These are phyloP conservation scores for Nerophis ophidion DNA, from an alignment of 2,113 vertebrate species.

Conservation along the genomic window DNA sequence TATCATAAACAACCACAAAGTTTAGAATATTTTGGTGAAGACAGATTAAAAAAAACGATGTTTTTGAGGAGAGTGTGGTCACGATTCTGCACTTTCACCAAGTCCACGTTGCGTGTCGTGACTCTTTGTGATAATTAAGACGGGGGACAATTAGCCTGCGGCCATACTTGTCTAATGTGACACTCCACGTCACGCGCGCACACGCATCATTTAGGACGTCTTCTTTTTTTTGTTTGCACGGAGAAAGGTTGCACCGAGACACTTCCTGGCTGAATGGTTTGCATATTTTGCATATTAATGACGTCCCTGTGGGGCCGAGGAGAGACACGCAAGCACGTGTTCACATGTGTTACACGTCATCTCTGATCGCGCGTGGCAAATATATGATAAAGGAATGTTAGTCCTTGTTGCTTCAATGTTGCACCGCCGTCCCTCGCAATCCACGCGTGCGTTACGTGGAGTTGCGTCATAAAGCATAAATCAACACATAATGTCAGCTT, in stretches of 20 bases:
- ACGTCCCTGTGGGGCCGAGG: background rate
- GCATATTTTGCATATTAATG: background rate
- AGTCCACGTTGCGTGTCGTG: constrained; percentile 32
- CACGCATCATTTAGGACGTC: no score
- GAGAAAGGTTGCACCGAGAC: no score
- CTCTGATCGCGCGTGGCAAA: constrained; percentile 1
- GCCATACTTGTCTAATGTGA: constrained; percentile 16
- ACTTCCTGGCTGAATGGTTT: background rate
- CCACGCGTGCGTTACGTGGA: constrained; percentile 15
- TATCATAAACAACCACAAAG: no score
- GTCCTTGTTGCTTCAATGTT: background rate
- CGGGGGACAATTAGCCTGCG: constrained; percentile 31
- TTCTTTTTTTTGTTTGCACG: no score
- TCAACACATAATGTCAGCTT: background rate
- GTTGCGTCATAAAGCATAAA: constrained; percentile 23
- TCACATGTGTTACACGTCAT: background rate
- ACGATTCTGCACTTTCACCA: background rate
- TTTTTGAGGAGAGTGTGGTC: no score
- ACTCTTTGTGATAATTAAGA: constrained; percentile 30
- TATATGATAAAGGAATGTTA: no score
- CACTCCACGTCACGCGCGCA: no score
- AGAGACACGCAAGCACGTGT: background rate
- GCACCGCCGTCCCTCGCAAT: constrained; percentile 9
- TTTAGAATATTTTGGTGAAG: no score
- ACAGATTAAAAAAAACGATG: no score